Conservation (phyloP, 2,888 invertebrate species). For the Clistopyga incitator region DNA sequence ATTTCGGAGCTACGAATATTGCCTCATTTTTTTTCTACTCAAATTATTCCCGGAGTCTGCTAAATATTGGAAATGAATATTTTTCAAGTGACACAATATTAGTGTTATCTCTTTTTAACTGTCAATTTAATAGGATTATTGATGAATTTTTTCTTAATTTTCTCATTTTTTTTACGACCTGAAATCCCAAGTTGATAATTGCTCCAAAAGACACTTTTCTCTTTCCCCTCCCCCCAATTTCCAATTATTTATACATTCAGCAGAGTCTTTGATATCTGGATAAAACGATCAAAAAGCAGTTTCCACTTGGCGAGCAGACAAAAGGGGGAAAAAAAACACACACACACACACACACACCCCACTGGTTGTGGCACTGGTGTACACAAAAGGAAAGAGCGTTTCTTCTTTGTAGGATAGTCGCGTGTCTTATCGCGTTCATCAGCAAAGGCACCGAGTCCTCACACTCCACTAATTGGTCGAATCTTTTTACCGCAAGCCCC, state of each 20-base stretch:
- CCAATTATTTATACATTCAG: constrained; percentile 12
- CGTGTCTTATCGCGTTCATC: constrained; percentile 77
- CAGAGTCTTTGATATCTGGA: constrained; percentile 68
- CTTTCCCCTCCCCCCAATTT: not conserved
- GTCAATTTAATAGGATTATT: too few relatives aligned
- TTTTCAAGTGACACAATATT: too few relatives aligned
- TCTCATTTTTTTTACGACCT: too few relatives aligned
- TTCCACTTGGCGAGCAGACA: constrained; percentile 25
- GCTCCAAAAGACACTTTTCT: not conserved
- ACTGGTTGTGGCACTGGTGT: too few relatives aligned
- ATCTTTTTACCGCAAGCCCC: constrained; percentile 74
- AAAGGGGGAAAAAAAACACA: not conserved
- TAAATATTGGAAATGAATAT: too few relatives aligned
- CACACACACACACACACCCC: too few relatives aligned
- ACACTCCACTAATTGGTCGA: constrained; percentile 80
- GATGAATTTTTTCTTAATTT: too few relatives aligned
- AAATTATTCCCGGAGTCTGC: not conserved
- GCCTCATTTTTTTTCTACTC: not conserved
- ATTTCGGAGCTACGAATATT: not conserved
- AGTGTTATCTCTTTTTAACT: too few relatives aligned
- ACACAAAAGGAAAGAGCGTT: constrained; percentile 25
- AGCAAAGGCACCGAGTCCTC: constrained; percentile 13
- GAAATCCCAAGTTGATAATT: not conserved
- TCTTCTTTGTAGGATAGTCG: constrained; percentile 33
- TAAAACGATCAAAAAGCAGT: constrained; percentile 71